Percentiles rank a stretch among this genome's conserved stretches.
These are phyloP conservation scores for Rachycentron canadum DNA, from an alignment of 2,797 vertebrate genomes.

Conservation along the genomic window DNA sequence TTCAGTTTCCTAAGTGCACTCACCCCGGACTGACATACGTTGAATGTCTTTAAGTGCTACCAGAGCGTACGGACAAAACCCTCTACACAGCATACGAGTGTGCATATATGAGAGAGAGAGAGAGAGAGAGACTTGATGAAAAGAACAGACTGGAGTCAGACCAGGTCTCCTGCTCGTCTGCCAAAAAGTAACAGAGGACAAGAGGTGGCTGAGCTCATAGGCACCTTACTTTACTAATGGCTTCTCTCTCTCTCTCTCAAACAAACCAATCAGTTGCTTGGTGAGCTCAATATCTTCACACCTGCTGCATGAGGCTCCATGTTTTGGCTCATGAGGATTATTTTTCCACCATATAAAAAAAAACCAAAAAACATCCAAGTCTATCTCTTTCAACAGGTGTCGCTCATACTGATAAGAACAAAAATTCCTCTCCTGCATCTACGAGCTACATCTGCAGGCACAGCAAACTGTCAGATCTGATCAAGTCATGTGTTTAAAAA, in stretches of 20 bases:
- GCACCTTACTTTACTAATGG: constrained; percentile 33
- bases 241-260: constrained; percentile 14
- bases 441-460: not conserved
- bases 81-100: constrained; percentile 23
- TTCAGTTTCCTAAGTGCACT: constrained; percentile 59
- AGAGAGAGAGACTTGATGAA: constrained; percentile 57
- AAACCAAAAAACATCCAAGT: not conserved
- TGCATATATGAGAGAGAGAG: not conserved
- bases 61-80: constrained; percentile 44
- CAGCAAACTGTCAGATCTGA: not conserved
- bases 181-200: constrained; percentile 38
- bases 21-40: constrained; percentile 55
- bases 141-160: constrained; percentile 52
- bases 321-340: constrained; percentile 5
- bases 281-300: constrained; percentile 12
- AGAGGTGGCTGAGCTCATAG: constrained; percentile 42
- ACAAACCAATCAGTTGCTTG: not conserved
- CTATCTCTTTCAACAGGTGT: constrained; percentile 18
- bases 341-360: constrained; percentile 1
- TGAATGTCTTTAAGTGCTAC: constrained; percentile 61
- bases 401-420: not conserved
- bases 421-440: not conserved
- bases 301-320: constrained; percentile 1
- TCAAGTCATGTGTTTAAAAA: not conserved
- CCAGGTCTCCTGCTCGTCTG: constrained; percentile 36